Base-by-base conservation (phyloP, 2,797 vertebrate species). In the Ara ararauna region DNA sequence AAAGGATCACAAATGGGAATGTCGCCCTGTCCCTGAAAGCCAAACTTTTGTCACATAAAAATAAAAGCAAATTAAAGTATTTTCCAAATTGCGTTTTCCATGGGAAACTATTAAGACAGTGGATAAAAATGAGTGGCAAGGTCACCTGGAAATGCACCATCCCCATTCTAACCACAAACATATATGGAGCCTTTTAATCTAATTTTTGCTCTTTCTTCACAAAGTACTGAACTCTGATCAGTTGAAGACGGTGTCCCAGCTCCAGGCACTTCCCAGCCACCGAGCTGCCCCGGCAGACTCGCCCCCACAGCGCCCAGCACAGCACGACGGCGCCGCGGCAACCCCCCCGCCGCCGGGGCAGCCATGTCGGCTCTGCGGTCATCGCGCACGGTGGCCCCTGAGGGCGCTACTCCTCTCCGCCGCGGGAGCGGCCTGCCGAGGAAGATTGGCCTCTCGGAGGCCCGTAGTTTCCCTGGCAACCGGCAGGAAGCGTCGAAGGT, bases 401-500 rank as follows among this genome's bases (percentile, higher is more conserved):
- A 12, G 21, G 5, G 40, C 34, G 22, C 44, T 27, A 26, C 58
- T 18, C 11, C 58, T 3, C 34, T 13, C 21, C 22, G n/a, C n/a
- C 9, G 13, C 45, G 10, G 13, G 29, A 17, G 13, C 40, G 54
- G 6, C 3, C 40, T 10, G n/a, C 18, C 6, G 18, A 53, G 23
- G 38, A 38, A 47, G 2, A n/a, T 95, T 86, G 97, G 38, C 29
- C 94, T 54, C 50, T 16, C 27, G 65, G 89, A 78, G 24, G 50
- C 53, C 90, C 94, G 94, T 95, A 81, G 95, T 86, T 89, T 30
- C 96, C 93, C 9, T 71, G 91, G 95, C 73, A 96, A 97, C 96
- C 9, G 45, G 38, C 83, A 29, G 73, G 62, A 44, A 89, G 93
- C 82, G 89, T 44, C 4, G 19, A 18, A 19, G 60, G 64, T 8